A percentile compares a stretch with the other conserved stretches of the same genome.
Evolutionary conservation across 2,113 vertebrate species (phyloP).

Genomic region (Numenius arquata): DNA sequence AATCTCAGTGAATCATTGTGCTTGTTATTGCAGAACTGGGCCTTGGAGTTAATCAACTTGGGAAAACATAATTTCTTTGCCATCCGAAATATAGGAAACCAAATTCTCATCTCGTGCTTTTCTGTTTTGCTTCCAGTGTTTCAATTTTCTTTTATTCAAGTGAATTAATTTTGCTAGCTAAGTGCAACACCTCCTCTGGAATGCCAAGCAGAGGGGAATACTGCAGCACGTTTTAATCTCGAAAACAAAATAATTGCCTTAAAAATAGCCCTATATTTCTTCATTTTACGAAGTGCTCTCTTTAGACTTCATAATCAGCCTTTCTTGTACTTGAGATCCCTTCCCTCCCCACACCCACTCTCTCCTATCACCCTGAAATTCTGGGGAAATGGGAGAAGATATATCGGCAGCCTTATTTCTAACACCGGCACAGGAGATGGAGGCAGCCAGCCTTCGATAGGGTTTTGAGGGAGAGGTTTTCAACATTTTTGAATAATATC

Average conservation of each 20-base stretch:
- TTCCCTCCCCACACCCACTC: conserved; percentile 55
- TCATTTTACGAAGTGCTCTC: conserved; percentile 16
- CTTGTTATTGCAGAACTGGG: not conserved
- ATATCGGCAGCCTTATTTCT: not conserved
- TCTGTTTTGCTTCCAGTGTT: not conserved
- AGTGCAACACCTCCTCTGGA: conserved; percentile 18
- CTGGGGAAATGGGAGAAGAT: not conserved
- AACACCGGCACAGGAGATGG: not conserved
- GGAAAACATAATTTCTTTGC: not conserved
- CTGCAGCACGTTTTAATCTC: conserved; percentile 19
- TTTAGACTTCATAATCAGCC: conserved; percentile 47
- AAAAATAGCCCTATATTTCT: conserved; percentile 26
- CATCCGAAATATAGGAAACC: not conserved
- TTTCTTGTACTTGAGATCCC: conserved; percentile 11
- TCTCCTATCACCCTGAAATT: conserved; percentile 22
- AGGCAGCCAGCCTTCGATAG: not conserved
- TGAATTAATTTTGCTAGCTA: not conserved
- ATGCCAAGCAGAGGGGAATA: conserved; percentile 16
- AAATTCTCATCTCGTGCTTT: not conserved
- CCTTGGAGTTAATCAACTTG: not conserved
- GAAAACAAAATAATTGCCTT: conserved; percentile 45
- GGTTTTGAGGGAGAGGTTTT: not conserved
- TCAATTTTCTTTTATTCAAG: not conserved
- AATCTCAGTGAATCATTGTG: not conserved
- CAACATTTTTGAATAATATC: not conserved